phyloP scores from a whole-genome alignment of 2,797 vertebrate genomes.

The Syngnathus rostellatus region DNA sequence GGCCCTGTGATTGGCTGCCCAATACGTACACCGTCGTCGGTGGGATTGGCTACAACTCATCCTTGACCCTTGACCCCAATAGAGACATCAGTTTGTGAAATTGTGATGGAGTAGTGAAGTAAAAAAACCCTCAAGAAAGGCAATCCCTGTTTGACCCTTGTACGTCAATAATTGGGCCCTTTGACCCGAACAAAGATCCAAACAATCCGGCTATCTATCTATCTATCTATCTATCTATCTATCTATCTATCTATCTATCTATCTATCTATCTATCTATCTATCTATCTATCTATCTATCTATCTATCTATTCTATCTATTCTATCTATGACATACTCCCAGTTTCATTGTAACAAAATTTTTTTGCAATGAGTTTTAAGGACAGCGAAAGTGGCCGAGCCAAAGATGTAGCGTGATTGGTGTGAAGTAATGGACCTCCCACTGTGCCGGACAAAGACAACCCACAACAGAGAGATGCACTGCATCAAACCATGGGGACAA shows the following conservation, averaged over 20 bases:
- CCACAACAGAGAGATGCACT: conserved; percentile 60
- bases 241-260: no score
- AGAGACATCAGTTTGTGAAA: conserved; percentile 6
- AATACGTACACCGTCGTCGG: not conserved
- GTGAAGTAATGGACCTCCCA: conserved; percentile 64
- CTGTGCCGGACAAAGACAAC: conserved; percentile 54
- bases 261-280: no score
- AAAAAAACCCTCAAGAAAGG: conserved; percentile 47
- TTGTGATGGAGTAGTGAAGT: conserved; percentile 18
- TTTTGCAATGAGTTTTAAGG: conserved; percentile 37
- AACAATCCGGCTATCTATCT: conserved; percentile 40
- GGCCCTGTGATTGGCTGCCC: no score
- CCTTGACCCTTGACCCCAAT: conserved; percentile 5
- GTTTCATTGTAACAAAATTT: conserved; percentile 19
- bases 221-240: no score
- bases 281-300: no score
- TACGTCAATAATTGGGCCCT: conserved; percentile 62
- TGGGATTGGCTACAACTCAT: not conserved
- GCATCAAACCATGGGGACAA: conserved; percentile 65
- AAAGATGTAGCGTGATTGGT: conserved; percentile 53
- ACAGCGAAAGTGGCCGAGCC: conserved; percentile 44
- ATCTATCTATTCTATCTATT: no score
- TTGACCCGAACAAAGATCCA: conserved; percentile 65
- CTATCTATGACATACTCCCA: no score
- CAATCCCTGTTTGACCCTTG: conserved; percentile 57